Base-by-base conservation (phyloP, 2,888 invertebrate genomes). In the Synanthedon andrenaeformis region DNA sequence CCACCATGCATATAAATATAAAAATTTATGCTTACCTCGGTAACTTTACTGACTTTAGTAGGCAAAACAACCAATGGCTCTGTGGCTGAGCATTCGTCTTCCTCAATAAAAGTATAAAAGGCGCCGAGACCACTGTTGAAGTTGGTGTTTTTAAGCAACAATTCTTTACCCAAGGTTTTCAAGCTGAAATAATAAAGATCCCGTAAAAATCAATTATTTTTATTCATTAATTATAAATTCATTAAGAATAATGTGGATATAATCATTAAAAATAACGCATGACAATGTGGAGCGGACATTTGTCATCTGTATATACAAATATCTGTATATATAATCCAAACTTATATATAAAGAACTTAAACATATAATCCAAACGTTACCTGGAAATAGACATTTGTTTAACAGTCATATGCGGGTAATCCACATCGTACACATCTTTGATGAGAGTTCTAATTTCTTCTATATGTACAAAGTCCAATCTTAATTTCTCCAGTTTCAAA, bases 21-120 rank as follows among this genome's bases (percentile, higher is more conserved):
- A 35, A 35, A 10, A 10, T 0, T 35, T 35, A 35, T 35, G 10
- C 59, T 58, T 54, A 74, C 73, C 59, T 68, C 59, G 14, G 54
- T 57, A 3, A 62, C 63, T 17, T 65, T 62, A 49, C 62, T 63
- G 0, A 66, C 55, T 49, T 62, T 57, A 0, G 74, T 73, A 6
- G 61, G 57, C 67, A 72, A 64, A 3, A 63, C 56, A 4, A 69
- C 58, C 54, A 74, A 65, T 3, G 70, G 67, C 48, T 73, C 67
- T 1, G 68, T 65, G 1, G 64, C 63, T 14, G 66, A 12, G 41
- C 67, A 63, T 55, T 68, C 65, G 56, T 77, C 75, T 1, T 62
- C 54, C 28, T 69, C 70, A 3, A 77, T 63, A 35, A 56, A 54
- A 6, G 65, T 64, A 51, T 66, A 71, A 54, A 76, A 72, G 4